A percentile compares a stretch with the other conserved stretches of the same genome.
These are phyloP conservation scores for Argya squamiceps DNA, from an alignment of 2,797 vertebrate genomes.

Conservation along the genomic window DNA sequence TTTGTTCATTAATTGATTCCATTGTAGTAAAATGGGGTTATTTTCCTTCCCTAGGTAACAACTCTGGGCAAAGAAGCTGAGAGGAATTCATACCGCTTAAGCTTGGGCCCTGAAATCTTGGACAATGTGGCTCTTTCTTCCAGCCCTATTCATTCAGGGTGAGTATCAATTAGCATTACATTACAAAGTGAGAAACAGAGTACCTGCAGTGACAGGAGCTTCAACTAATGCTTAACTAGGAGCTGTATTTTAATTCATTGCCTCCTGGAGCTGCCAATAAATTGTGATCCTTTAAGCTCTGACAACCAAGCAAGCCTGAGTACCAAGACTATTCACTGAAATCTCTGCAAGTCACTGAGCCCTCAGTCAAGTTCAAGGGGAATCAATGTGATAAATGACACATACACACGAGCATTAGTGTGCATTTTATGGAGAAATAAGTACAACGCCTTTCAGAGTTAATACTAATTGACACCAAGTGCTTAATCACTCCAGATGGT, in stretches of 20 bases:
- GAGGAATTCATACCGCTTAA: slow-evolving; percentile 88
- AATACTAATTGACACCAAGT: not conserved
- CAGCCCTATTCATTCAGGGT: slow-evolving; percentile 97
- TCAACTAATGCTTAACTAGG: slow-evolving; percentile 21
- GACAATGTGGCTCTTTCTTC: slow-evolving; percentile 95
- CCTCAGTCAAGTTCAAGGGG: not conserved
- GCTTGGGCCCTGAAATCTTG: slow-evolving; percentile 92
- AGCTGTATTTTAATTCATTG: slow-evolving; percentile 6
- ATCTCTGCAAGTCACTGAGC: not conserved
- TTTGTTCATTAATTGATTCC: not conserved
- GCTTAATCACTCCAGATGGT: not conserved
- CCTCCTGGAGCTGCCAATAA: not conserved
- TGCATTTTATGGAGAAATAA: not conserved
- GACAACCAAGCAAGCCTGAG: not conserved
- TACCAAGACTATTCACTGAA: not conserved
- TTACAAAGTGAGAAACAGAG: not conserved
- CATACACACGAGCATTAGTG: not conserved
- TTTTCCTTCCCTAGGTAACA: slow-evolving; percentile 81
- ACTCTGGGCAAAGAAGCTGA: slow-evolving; percentile 85
- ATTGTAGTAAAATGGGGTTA: not conserved
- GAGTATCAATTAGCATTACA: slow-evolving; percentile 63
- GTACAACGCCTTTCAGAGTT: not conserved
- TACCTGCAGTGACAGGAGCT: slow-evolving; percentile 29
- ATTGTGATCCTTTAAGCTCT: not conserved
- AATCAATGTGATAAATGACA: not conserved